Conservation (phyloP, 1,140 invertebrate genomes). For the Frieseomelitta varia region DNA sequence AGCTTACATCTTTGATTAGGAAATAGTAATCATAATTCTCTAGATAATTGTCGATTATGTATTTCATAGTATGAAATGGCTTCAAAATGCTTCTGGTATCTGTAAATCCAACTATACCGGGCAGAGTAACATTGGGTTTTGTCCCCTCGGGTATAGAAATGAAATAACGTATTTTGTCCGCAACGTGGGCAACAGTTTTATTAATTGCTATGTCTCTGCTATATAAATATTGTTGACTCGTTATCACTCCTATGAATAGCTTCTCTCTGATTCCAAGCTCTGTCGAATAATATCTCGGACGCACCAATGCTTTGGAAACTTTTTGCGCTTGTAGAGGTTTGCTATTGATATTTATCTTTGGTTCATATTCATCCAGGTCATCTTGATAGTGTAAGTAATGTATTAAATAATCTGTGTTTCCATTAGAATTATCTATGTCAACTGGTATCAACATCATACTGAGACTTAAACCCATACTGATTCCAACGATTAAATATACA, state of each 20-base stretch:
- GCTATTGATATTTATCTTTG: conserved; percentile 82
- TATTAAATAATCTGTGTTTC: conserved; percentile 53
- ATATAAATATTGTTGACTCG: conserved; percentile 87
- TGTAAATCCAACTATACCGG: conserved; percentile 91
- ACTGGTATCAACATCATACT: conserved; percentile 76
- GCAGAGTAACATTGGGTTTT: conserved; percentile 87
- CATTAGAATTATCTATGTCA: conserved; percentile 65
- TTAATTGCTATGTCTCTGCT: conserved; percentile 89
- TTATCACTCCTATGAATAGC: conserved; percentile 92
- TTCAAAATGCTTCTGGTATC: conserved; percentile 88
- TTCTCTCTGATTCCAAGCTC: conserved; percentile 95
- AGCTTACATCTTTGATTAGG: conserved; percentile 91
- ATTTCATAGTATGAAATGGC: conserved; percentile 93
- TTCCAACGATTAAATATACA: conserved; percentile 76
- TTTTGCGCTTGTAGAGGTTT: conserved; percentile 82
- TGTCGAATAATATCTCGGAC: conserved; percentile 95
- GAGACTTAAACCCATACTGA: conserved; percentile 77
- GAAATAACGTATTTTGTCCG: conserved; percentile 90
- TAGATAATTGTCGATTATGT: conserved; percentile 93
- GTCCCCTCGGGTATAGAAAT: conserved; percentile 87
- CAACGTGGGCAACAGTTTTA: conserved; percentile 89
- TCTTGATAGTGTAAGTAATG: conserved; percentile 63
- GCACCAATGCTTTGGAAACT: conserved; percentile 83
- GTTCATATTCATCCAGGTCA: conserved; percentile 82
- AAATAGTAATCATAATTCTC: conserved; percentile 96